Percentiles rank a stretch among this genome's conserved stretches.
phyloP scores from a whole-genome alignment of 2,888 invertebrate species.

The Diplolepis rosae region DNA sequence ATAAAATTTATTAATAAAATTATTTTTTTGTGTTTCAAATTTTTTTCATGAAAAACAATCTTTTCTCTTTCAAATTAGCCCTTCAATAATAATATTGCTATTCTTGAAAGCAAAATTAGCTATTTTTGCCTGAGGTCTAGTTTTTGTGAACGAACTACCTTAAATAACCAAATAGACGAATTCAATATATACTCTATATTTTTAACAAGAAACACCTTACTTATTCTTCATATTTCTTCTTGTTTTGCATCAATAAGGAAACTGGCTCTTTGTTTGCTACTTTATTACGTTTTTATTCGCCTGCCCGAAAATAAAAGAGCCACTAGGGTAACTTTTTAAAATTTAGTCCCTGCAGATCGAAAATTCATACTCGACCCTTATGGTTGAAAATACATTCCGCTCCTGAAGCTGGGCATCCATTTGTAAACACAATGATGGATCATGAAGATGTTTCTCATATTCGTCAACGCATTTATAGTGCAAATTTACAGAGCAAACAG shows the following conservation, averaged over 20 bases:
- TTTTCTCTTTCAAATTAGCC: too few species aligned
- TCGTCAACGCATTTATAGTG: conserved; percentile 57
- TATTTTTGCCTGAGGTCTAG: too few species aligned
- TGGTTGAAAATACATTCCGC: neutral
- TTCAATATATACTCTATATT: too few species aligned
- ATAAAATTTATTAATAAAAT: too few species aligned
- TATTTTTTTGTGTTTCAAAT: too few species aligned
- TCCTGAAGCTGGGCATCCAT: conserved; percentile 26
- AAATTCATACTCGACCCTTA: neutral
- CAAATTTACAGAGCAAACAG: conserved; percentile 62
- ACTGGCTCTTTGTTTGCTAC: neutral
- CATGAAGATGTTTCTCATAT: conserved; percentile 55
- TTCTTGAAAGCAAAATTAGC: too few species aligned
- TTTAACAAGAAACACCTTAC: too few species aligned
- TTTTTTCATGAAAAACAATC: too few species aligned
- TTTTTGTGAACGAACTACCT: too few species aligned
- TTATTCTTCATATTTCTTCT: neutral
- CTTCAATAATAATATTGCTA: too few species aligned
- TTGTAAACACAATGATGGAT: conserved; percentile 48
- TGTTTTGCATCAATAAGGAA: neutral
- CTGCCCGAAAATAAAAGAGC: neutral
- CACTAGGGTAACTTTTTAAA: neutral
- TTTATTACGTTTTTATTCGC: conserved; percentile 17
- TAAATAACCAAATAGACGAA: too few species aligned
- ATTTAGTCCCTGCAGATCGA: neutral